Conservation (phyloP, 1,140 invertebrate genomes). For the Babylonia areolata region DNA sequence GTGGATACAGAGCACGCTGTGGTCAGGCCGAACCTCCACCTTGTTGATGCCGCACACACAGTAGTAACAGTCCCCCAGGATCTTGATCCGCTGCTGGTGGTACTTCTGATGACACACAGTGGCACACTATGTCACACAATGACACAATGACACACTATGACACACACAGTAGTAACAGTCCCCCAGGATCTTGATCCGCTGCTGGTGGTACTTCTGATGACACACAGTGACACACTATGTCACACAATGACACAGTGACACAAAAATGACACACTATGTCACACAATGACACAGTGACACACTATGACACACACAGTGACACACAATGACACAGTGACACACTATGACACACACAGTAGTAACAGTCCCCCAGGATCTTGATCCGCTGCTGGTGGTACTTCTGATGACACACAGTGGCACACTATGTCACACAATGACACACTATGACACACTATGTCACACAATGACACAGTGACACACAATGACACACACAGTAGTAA, state of each 20-base stretch:
- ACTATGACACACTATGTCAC: not conserved
- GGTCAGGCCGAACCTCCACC: conserved; percentile 90
- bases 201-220: no score
- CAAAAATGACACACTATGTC: not conserved
- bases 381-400: no score
- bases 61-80: conserved; percentile 97
- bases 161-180: no score
- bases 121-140: no score
- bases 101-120: conserved; percentile 87
- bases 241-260: not conserved
- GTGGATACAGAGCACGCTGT: conserved; percentile 94
- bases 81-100: conserved; percentile 95
- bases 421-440: no score
- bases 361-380: no score
- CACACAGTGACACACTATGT: not conserved
- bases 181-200: no score
- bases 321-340: not conserved
- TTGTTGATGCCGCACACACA: conserved; percentile 89
- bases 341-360: conserved; percentile 11
- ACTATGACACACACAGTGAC: not conserved
- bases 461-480: not conserved
- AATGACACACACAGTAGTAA: not conserved
- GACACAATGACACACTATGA: not conserved
- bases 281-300: not conserved
- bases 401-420: no score